Evolutionary conservation across 2,797 vertebrate species (phyloP), one percentile per base, ranked within the genome.

Genomic region (Rhyacichthys aspro): DNA sequence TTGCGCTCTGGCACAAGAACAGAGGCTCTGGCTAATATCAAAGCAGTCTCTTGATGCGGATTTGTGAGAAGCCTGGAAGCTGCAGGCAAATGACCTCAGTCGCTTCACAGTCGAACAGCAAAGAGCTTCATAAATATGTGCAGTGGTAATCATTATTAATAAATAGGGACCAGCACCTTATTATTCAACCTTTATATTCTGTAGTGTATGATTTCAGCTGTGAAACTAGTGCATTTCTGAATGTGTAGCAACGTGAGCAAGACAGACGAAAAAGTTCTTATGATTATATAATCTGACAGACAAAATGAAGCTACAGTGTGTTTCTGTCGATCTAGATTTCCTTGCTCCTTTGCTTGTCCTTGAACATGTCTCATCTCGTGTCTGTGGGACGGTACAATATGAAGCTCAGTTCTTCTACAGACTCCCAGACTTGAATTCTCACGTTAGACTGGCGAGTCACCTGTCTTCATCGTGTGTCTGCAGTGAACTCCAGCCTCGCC

Each of bases 1-100:
- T 73, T 80, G 70, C 75, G 16, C 67, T 70, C 70, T 88, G 79
- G 81, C 79, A 73, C 58, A 38, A 72, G 63, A 83, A 79, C 71
- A 81, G 63, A 84, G 63, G 63, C 70, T 70, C 60, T 74, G 45
- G 12, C 73, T 58, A 58, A 78, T 73, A 81, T 79, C 74, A 87
- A 81, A 84, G 79, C 59, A 8, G 68, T 55, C 58, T 76, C 70
- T 72, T 63, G 66, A 75, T 74, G 74, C 43, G 17, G 65, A 77
- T 81, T 70, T 75, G 65, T 70, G 68, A 72, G 72, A 58, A 5
- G n/a, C 46, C 67, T 52, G 10, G 41, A 67, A 70, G 62, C 76
- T 65, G 58, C 63, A 38, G 55, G 56, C 77, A 43, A 59, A 69
- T 67, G 36, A 60, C 44, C 59, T 74, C 53, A 33, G 61, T 11